Percentiles rank a stretch among this genome's conserved stretches.
These are phyloP conservation scores for Drosophila pectinifera DNA, from an alignment of 1,140 invertebrate species.

Conservation along the genomic window DNA sequence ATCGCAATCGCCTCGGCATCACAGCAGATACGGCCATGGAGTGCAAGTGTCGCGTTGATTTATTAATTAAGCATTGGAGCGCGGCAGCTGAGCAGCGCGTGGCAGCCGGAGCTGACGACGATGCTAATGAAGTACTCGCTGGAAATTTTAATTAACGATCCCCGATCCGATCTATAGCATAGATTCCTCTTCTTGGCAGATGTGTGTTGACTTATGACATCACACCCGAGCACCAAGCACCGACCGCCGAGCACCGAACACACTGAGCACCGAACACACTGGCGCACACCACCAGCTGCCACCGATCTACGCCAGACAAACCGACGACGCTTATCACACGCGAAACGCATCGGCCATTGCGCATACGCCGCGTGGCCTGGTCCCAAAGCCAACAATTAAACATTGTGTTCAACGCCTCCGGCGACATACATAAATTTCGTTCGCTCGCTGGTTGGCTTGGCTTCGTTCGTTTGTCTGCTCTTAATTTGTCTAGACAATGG, in stretches of 20 bases:
- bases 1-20: conserved; percentile 24
- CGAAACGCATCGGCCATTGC: conserved; percentile 49
- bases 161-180: conserved; percentile 62
- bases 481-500: conserved; percentile 82
- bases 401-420: conserved; percentile 50
- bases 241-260: conserved; percentile 30
- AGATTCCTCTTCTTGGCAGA: conserved; percentile 36
- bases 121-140: conserved; percentile 81
- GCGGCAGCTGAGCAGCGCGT: conserved; percentile 64
- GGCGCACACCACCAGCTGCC: conserved; percentile 39
- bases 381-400: conserved; percentile 56
- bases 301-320: conserved; percentile 62
- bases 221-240: conserved; percentile 57
- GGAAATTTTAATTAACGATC: conserved; percentile 79
- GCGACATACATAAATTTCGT: conserved; percentile 56
- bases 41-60: conserved; percentile 85
- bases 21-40: conserved; percentile 64
- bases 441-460: conserved; percentile 4
- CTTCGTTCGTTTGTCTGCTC: conserved; percentile 40
- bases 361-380: conserved; percentile 64
- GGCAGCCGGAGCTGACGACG: conserved; percentile 59
- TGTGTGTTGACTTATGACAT: conserved; percentile 78
- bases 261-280: conserved; percentile 9
- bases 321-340: conserved; percentile 68
- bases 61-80: conserved; percentile 84